Percentiles rank a stretch among this genome's conserved stretches.
Evolutionary conservation across 2,797 vertebrate species (phyloP).

Genomic region (Tragelaphus eurycerus): DNA sequence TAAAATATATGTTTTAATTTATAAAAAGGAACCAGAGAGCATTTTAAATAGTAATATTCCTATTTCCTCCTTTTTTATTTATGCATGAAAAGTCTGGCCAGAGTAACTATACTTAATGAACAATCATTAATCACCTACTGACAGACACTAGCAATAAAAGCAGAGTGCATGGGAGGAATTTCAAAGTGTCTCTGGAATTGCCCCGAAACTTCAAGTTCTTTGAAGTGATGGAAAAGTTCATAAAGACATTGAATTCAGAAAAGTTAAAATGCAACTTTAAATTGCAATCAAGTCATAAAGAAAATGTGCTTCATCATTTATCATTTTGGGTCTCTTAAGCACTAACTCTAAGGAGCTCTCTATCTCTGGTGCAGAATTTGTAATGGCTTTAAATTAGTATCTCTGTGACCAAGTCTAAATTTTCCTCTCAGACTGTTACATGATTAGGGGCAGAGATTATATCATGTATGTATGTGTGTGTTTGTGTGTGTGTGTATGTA

Average conservation of each 20-base stretch:
- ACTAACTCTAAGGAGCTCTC: background rate
- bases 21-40: background rate
- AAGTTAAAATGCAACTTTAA: constrained; percentile 17
- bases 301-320: background rate
- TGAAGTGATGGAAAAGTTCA: background rate
- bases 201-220: background rate
- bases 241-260: background rate
- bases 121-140: constrained; percentile 56
- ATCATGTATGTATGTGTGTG: background rate
- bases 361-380: background rate
- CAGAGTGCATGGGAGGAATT: constrained; percentile 2
- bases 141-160: constrained; percentile 1
- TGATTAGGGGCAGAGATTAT: background rate
- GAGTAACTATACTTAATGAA: constrained; percentile 49
- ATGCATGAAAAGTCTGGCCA: background rate
- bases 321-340: background rate
- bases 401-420: background rate
- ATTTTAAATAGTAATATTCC: background rate
- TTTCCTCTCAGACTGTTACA: background rate
- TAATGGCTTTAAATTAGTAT: background rate
- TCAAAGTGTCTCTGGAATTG: background rate
- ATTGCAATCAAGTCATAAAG: background rate
- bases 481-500: background rate
- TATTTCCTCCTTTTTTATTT: background rate
- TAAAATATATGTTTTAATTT: constrained; percentile 30